A percentile compares a stretch with the other conserved stretches of the same genome.
These are phyloP conservation scores for Nycticryphes semicollaris DNA, from an alignment of 2,113 vertebrate species.

Conservation along the genomic window DNA sequence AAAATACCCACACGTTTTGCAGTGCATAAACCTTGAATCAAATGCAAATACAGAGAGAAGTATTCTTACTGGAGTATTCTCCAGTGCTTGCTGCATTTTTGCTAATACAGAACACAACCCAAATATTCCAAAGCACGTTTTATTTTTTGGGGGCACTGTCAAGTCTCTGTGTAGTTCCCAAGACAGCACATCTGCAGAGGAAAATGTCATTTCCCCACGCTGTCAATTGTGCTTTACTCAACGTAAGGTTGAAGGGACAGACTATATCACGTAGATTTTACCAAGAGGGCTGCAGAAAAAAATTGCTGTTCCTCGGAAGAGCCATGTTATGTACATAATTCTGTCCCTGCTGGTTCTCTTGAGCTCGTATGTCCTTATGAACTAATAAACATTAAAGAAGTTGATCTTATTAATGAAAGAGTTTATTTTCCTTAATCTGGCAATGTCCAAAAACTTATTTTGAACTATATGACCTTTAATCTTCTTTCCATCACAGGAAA, in stretches of 20 bases:
- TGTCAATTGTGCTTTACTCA: background rate
- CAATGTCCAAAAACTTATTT: background rate
- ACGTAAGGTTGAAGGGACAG: background rate
- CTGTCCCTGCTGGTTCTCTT: background rate
- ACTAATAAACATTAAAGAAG: background rate
- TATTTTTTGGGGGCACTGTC: background rate
- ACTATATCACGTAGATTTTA: background rate
- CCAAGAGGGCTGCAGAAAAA: background rate
- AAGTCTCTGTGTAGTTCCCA: background rate
- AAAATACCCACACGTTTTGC: background rate
- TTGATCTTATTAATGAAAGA: conserved; percentile 17
- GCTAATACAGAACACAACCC: background rate
- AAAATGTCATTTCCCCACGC: background rate
- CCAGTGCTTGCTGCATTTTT: background rate
- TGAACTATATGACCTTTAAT: conserved; percentile 51
- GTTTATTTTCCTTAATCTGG: conserved; percentile 32
- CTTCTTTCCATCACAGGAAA: conserved; percentile 55
- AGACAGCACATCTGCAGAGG: background rate
- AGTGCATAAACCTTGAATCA: background rate
- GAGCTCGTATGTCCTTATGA: background rate
- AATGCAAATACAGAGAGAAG: background rate
- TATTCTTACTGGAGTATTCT: background rate
- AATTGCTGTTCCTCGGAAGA: background rate
- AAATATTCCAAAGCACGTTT: background rate
- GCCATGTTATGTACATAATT: background rate